Evolutionary conservation across 2,888 invertebrate genomes (phyloP).

Genomic region (Dryococelus australis): DNA sequence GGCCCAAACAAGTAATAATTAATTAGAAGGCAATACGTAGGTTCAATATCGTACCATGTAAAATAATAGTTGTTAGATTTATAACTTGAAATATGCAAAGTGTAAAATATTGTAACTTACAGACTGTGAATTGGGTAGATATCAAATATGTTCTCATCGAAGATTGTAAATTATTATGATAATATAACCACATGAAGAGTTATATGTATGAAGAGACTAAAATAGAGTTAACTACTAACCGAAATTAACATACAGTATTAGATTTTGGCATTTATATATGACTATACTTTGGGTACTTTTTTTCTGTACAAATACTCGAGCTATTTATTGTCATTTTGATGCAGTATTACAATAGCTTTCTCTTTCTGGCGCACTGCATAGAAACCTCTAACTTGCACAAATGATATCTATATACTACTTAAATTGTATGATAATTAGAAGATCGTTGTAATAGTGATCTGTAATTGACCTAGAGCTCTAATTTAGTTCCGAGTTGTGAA

Average conservation of each 20-base stretch:
- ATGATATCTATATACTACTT: not conserved
- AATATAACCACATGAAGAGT: not conserved
- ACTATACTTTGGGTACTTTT: not conserved
- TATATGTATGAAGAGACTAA: not conserved
- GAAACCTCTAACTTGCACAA: conserved; percentile 1
- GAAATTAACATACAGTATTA: not conserved
- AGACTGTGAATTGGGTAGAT: not conserved
- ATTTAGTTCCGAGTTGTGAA: not conserved
- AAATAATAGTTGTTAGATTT: not conserved
- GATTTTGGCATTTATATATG: not conserved
- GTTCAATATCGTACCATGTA: not conserved
- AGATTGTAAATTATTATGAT: not conserved
- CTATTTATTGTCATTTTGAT: conserved; percentile 2
- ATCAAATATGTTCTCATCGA: not conserved
- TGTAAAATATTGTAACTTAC: conserved; percentile 1
- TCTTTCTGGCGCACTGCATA: not conserved
- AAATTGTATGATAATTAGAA: not conserved
- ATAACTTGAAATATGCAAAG: not conserved
- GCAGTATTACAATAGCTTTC: not conserved
- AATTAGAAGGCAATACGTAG: not conserved
- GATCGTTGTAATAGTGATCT: not conserved
- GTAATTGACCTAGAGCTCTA: not conserved
- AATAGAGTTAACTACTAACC: not conserved
- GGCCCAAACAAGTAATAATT: not conserved
- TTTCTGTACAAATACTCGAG: conserved; percentile 7